phyloP scores from a whole-genome alignment of 2,888 invertebrate species.

The Junonia oenone region DNA sequence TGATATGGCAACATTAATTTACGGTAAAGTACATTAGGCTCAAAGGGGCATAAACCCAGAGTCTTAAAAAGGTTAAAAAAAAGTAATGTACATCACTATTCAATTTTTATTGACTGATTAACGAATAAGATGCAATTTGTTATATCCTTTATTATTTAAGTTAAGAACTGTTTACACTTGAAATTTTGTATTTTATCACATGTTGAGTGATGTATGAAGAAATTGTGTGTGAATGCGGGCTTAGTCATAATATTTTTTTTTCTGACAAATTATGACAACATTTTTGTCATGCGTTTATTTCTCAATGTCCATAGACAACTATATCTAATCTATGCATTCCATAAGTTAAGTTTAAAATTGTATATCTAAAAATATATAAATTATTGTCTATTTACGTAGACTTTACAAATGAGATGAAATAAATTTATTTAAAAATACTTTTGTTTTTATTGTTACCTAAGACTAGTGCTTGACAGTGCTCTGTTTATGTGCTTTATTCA shows the following conservation, averaged over 20 bases:
- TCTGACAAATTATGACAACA: too few relatives aligned
- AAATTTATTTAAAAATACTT: conserved; percentile 18
- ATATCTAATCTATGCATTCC: conserved; percentile 13
- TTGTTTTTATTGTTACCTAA: conserved; percentile 19
- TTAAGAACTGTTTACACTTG: background rate
- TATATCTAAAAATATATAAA: conserved; percentile 16
- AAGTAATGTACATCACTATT: background rate
- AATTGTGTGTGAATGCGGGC: background rate
- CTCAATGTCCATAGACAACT: background rate
- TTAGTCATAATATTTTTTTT: background rate
- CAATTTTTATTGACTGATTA: background rate
- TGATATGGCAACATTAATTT: background rate
- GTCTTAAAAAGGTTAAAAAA: too few relatives aligned
- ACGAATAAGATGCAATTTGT: background rate
- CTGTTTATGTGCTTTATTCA: conserved; percentile 1
- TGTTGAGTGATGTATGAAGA: background rate
- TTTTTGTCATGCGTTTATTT: background rate
- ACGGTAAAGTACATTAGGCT: too few relatives aligned
- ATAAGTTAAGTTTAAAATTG: conserved; percentile 9
- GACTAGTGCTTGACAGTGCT: conserved; percentile 27
- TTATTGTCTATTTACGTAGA: conserved; percentile 14
- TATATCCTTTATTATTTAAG: background rate
- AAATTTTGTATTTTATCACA: background rate
- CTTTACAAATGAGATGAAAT: conserved; percentile 18
- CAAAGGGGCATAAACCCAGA: too few relatives aligned